Evolutionary conservation across 2,113 vertebrate species (phyloP), one percentile per base, ranked within the genome.

Genomic region (Agelaius tricolor): DNA sequence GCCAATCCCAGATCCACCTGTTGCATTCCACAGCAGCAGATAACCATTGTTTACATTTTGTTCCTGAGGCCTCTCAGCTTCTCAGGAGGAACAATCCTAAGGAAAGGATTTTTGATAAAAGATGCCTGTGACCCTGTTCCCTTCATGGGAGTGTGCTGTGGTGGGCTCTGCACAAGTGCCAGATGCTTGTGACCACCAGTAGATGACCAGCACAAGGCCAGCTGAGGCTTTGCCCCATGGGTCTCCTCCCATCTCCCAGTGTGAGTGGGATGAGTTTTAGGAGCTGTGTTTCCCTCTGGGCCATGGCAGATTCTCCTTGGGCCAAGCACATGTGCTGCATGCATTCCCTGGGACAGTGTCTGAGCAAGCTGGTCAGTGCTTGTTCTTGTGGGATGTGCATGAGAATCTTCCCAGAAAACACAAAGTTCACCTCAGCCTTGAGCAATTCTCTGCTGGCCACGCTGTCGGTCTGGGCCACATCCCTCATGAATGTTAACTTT

Each of bases 121-220:
- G 46, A 21, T 22, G 46, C 22, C 46, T 22, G 46, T 5, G 20
- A 47, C 21, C 2, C 46, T 6, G 21, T 47, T 49, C 47, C 47
- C 47, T 24, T 37, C 0, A 0, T 22, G 15, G 57, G 22, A 49
- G 9, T 1, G 21, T 69, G 79, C 55, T 61, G 21, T 43, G 30
- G 13, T 12, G 12, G 41, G 73, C 67, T 74, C 43, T 27, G 55
- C 27, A 2, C 19, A 3, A 55, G 33, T 3, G 9, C 15, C 7
- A 7, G 15, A 5, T 2, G 33, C 22, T 71, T 72, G 39, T 0
- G 2, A 28, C 24, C 74, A 11, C 15, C 0, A 0, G 23, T 17
- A 35, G 73, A 11, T 35, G 51, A 66, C 20, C 76, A 33, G 66
- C 81, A 8, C 46, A 0, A 18, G 61, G 61, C 35, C 5, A 31